phyloP scores from a whole-genome alignment of 64 coral and sea anemone species.

The Stichodactyla mertensii region DNA sequence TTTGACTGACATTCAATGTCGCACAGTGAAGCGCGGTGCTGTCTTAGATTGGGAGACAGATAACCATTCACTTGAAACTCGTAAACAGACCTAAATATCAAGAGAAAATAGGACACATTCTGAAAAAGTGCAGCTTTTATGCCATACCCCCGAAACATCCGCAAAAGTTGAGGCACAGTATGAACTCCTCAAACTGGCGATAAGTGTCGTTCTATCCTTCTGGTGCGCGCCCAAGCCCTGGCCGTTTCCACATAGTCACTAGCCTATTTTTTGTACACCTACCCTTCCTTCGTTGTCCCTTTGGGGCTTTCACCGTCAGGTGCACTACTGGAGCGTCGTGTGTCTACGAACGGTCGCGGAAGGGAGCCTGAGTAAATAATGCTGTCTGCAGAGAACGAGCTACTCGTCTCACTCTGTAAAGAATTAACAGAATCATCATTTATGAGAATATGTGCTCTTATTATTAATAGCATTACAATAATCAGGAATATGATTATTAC shows the following conservation, averaged over 20 bases:
- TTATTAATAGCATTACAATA: background rate
- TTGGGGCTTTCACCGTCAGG: conserved; percentile 80
- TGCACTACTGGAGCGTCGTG: conserved; percentile 16
- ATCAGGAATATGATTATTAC: background rate
- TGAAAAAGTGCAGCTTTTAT: too few species aligned
- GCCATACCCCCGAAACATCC: too few species aligned
- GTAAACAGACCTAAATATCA: background rate
- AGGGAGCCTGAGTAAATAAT: background rate
- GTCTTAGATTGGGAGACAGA: background rate
- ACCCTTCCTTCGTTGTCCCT: conserved; percentile 36
- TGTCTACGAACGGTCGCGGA: background rate
- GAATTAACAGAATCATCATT: background rate
- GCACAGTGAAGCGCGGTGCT: background rate
- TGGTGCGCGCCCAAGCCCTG: too few species aligned
- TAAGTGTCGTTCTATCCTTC: too few species aligned
- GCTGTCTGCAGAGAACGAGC: conserved; percentile 14
- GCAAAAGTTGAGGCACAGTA: too few species aligned
- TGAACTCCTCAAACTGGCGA: too few species aligned
- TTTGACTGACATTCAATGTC: background rate
- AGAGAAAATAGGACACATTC: background rate
- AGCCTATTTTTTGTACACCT: background rate
- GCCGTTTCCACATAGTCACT: too few species aligned
- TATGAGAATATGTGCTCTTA: background rate
- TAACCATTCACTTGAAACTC: background rate
- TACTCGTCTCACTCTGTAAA: conserved; percentile 62